These are phyloP conservation scores for Cynaeus angustus DNA, from an alignment of 2,888 invertebrate species.

Conservation along the genomic window DNA sequence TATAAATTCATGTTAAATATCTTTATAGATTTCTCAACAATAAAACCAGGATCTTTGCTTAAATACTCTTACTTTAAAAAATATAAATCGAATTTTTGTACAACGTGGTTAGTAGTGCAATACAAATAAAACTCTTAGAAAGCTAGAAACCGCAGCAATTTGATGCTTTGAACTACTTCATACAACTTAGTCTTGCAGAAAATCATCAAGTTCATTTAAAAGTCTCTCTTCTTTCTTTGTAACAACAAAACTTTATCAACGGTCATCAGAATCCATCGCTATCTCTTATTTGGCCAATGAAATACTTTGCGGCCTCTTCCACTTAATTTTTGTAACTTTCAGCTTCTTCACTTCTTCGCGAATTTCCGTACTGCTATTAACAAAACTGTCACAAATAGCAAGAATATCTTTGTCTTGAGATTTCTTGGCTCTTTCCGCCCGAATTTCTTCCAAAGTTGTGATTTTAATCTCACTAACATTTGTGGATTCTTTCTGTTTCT, in stretches of 20 bases:
- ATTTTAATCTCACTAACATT: slow-evolving; percentile 66
- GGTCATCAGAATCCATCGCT: slow-evolving; percentile 42
- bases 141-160: no score
- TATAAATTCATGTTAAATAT: no score
- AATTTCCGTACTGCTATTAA: slow-evolving; percentile 53
- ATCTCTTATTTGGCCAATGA: slow-evolving; percentile 15
- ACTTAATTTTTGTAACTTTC: slow-evolving; percentile 47
- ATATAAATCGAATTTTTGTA: not conserved
- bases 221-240: slow-evolving; percentile 69
- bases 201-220: slow-evolving; percentile 70
- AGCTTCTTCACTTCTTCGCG: slow-evolving; percentile 46
- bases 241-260: slow-evolving; percentile 65
- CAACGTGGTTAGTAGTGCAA: not conserved
- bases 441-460: slow-evolving; percentile 70
- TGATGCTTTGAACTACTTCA: not conserved
- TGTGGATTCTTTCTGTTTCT: slow-evolving; percentile 45
- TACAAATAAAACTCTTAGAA: no score
- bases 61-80: not conserved
- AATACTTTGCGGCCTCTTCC: slow-evolving; percentile 44
- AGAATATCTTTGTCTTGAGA: slow-evolving; percentile 7
- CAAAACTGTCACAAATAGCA: slow-evolving; percentile 46
- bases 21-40: no score
- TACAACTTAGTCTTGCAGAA: slow-evolving; percentile 65
- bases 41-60: no score
- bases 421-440: slow-evolving; percentile 63